Evolutionary conservation across 2,797 vertebrate species (phyloP), one percentile per base, ranked within the genome.

Genomic region (Molossus molossus): DNA sequence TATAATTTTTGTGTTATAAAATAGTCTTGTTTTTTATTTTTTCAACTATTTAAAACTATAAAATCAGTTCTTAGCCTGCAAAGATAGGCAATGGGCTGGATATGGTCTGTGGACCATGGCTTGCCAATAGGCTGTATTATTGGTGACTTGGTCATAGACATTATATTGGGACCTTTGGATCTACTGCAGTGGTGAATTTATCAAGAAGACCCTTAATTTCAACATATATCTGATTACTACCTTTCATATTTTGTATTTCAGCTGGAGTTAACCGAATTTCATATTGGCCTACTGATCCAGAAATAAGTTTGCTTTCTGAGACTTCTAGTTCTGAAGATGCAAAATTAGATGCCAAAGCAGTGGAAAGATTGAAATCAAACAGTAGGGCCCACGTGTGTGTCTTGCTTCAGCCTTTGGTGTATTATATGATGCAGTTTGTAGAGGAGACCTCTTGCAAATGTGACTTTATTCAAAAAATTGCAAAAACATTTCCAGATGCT

Each of bases 261-360:
- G 99, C 99, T 57, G 99, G 99, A 37, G 99, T 99, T 96, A 99
- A 98, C 98, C 98, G 99, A 98, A 99, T 99, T 98, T 99, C 99
- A 65, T 99, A 99, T 95, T 99, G 99, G 99, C 99, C 99, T 1
- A 99, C 99, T 58, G 99, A 99, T 97, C 99, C 99, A 37, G 99
- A 99, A 98, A 98, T 99, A 97, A 99, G 99, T 98, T 98, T 99
- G 97, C 98, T 98, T 95, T 96, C 96, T 0, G 98, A 98, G 77
- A 95, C 85, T 0, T 97, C 98, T 50, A 97, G 96, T 93, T 96
- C 97, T 6, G 99, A 99, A 92, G 99, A 99, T 87, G 99, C 99
- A 2, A 98, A 97, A 64, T 98, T 99, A 86, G 99, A 99, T 93
- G 99, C 99, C 53, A 97, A 98, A 95, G 99, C 99, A 0, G 98